Conservation (phyloP, 2,888 invertebrate genomes). For the Norana najaformis region DNA sequence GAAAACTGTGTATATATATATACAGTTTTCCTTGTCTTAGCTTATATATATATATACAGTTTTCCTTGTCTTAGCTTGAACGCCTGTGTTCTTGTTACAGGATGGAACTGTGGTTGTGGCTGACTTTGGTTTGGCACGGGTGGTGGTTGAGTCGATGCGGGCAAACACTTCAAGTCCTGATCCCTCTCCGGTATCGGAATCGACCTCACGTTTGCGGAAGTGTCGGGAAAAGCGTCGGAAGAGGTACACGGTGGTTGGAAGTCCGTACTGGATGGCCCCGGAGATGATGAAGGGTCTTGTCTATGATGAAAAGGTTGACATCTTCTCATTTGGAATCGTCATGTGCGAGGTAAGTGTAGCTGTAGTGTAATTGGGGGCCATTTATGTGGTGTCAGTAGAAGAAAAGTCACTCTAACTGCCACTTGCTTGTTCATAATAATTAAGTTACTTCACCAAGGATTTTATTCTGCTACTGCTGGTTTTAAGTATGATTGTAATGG, state of each 20-base stretch:
- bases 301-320: slow-evolving; percentile 93
- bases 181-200: neutral
- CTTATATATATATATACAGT: neutral
- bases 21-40: too few relatives aligned
- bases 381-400: slow-evolving; percentile 10
- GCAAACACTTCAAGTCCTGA: neutral
- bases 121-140: slow-evolving; percentile 87
- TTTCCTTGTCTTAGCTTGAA: neutral
- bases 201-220: neutral
- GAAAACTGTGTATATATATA: too few relatives aligned
- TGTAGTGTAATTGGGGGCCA: neutral
- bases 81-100: neutral
- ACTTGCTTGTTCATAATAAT: neutral
- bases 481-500: too few relatives aligned
- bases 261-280: slow-evolving; percentile 98
- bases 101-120: slow-evolving; percentile 85
- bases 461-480: too few relatives aligned
- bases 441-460: too few relatives aligned
- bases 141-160: slow-evolving; percentile 52
- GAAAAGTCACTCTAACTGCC: neutral
- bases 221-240: slow-evolving; percentile 71
- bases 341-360: slow-evolving; percentile 78
- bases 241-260: slow-evolving; percentile 91
- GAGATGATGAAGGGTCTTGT: slow-evolving; percentile 97
- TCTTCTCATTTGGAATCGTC: slow-evolving; percentile 93